Evolutionary conservation across 2,888 invertebrate species (phyloP).

Genomic region (Drosophila anceps): DNA sequence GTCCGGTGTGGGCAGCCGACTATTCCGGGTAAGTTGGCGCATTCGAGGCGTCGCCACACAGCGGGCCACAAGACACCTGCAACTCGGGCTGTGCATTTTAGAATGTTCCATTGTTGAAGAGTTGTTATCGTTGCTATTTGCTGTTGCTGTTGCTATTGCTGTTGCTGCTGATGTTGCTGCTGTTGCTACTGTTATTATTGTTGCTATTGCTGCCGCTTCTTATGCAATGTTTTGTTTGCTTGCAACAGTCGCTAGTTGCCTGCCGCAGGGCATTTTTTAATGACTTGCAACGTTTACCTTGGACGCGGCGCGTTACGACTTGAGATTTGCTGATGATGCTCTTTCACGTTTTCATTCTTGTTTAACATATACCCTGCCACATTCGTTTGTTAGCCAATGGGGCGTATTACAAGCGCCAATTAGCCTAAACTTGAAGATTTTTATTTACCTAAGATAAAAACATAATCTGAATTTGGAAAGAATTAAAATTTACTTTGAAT

Average conservation of each 20-base stretch:
- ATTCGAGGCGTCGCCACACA: constrained; percentile 21
- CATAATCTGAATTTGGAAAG: too few relatives aligned
- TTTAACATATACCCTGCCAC: constrained; percentile 22
- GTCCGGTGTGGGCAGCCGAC: constrained; percentile 88
- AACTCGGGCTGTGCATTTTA: constrained; percentile 39
- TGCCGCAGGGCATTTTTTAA: constrained; percentile 72
- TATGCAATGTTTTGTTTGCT: constrained; percentile 45
- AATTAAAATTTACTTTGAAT: too few relatives aligned
- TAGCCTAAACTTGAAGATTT: not conserved
- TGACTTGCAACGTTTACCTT: constrained; percentile 74
- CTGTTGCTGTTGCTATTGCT: constrained; percentile 34
- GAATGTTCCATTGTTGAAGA: constrained; percentile 69
- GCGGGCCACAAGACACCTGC: constrained; percentile 13
- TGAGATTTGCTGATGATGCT: constrained; percentile 55
- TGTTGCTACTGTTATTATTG: constrained; percentile 30
- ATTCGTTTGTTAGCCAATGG: not conserved
- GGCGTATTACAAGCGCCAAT: not conserved
- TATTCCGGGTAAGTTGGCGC: constrained; percentile 88
- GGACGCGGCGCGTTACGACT: constrained; percentile 50
- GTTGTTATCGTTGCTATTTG: constrained; percentile 57
- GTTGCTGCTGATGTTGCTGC: constrained; percentile 15
- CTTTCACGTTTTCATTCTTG: constrained; percentile 9
- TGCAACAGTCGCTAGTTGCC: constrained; percentile 51
- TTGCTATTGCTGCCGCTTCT: constrained; percentile 40
- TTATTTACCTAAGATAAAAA: too few relatives aligned